Conservation (phyloP, 2,888 invertebrate genomes). For the Philopedon plagiatum region DNA sequence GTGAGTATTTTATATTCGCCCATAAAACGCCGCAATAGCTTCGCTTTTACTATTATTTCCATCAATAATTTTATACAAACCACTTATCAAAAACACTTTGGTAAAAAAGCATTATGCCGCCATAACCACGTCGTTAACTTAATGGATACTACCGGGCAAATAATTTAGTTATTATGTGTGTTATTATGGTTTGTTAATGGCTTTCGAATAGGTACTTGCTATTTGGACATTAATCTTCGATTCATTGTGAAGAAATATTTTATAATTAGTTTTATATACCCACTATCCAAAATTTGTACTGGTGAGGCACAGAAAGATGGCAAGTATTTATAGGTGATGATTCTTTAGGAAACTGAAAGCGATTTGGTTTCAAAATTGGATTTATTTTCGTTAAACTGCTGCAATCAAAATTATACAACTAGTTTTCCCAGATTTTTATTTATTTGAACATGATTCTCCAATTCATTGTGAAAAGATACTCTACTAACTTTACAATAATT, state of each 20-base stretch:
- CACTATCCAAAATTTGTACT: background rate
- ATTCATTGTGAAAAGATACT: no score
- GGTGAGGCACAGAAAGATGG: no score
- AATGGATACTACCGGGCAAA: constrained; percentile 44
- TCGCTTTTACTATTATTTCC: constrained; percentile 55
- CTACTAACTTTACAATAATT: no score
- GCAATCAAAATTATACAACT: no score
- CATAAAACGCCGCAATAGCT: constrained; percentile 52
- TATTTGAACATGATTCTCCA: no score
- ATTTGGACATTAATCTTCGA: constrained; percentile 7
- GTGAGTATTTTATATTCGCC: constrained; percentile 33
- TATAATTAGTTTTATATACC: background rate
- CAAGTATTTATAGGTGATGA: no score
- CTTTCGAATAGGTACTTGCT: constrained; percentile 32
- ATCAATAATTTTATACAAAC: constrained; percentile 36
- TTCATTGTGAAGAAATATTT: background rate
- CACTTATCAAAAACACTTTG: constrained; percentile 10
- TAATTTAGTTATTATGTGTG: constrained; percentile 42
- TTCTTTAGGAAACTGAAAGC: no score
- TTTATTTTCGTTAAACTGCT: no score
- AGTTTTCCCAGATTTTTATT: no score
- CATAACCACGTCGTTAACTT: constrained; percentile 49
- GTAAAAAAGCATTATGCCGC: constrained; percentile 34
- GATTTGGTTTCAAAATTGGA: no score
- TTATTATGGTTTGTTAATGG: constrained; percentile 32